phyloP scores from a whole-genome alignment of 2,888 invertebrate genomes.

The Norana najaformis region DNA sequence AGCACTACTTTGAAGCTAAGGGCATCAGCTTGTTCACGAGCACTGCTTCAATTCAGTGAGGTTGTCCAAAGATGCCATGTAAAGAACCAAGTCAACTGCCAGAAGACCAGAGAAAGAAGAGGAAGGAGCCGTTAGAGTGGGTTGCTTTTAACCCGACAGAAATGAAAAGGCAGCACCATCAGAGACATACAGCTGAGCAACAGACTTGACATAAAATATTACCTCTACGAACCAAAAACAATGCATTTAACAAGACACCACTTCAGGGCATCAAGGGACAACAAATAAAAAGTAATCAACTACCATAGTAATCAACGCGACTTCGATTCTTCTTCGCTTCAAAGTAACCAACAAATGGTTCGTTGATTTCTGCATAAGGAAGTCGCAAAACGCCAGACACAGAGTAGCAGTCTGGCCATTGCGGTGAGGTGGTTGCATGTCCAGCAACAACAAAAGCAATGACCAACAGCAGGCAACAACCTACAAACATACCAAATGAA shows the following conservation, averaged over 20 bases:
- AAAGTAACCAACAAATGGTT: conserved; percentile 88
- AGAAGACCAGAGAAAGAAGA: too few relatives aligned
- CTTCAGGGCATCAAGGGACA: neutral
- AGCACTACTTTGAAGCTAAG: too few relatives aligned
- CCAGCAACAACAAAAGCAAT: neutral
- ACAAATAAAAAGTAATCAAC: conserved; percentile 55
- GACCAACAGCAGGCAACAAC: neutral
- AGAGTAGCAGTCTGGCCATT: conserved; percentile 47
- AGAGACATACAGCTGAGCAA: neutral
- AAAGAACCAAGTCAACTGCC: too few relatives aligned
- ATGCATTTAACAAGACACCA: neutral
- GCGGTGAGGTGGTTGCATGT: conserved; percentile 26
- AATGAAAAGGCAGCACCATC: too few relatives aligned
- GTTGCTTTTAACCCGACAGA: neutral
- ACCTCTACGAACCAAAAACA: neutral
- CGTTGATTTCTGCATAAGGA: conserved; percentile 89
- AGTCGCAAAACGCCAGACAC: conserved; percentile 69
- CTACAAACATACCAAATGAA: neutral
- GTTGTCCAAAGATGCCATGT: too few relatives aligned
- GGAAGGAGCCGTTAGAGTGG: too few relatives aligned
- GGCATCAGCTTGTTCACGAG: too few relatives aligned
- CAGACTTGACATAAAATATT: neutral
- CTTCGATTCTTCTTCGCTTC: conserved; percentile 77
- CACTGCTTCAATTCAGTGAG: too few relatives aligned
- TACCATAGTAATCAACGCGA: conserved; percentile 91